These are phyloP conservation scores for Marisa cornuarietis DNA, from an alignment of 1,140 invertebrate genomes.

Conservation along the genomic window DNA sequence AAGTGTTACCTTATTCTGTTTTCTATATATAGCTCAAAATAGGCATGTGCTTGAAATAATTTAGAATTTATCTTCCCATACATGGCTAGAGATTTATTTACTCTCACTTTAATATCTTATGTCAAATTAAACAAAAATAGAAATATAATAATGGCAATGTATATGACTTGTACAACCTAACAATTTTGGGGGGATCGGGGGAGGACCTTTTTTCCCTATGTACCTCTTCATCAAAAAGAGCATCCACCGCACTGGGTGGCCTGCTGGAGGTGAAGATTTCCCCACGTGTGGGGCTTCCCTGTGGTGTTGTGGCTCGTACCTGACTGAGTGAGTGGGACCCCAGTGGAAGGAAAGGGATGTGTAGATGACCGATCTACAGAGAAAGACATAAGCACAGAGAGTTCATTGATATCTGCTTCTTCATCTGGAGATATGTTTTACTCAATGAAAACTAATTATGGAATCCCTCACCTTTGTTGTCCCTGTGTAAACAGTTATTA, in stretches of 20 bases:
- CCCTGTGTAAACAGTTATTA: slow-evolving; percentile 87
- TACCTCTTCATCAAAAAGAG: slow-evolving; percentile 73
- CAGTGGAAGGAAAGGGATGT: slow-evolving; percentile 79
- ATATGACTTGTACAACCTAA: slow-evolving; percentile 4
- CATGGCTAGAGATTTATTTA: too few relatives aligned
- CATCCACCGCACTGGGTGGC: slow-evolving; percentile 70
- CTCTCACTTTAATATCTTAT: too few relatives aligned
- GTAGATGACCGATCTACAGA: slow-evolving; percentile 80
- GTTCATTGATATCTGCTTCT: too few relatives aligned
- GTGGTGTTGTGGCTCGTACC: slow-evolving; percentile 69
- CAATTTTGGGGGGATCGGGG: background rate
- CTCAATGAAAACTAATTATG: too few relatives aligned
- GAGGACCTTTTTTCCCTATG: background rate
- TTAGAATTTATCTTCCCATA: too few relatives aligned
- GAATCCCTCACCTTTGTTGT: slow-evolving; percentile 63
- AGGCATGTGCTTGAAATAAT: too few relatives aligned
- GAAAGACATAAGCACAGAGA: background rate
- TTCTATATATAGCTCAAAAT: too few relatives aligned
- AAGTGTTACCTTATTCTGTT: too few relatives aligned
- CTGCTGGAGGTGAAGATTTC: slow-evolving; percentile 72
- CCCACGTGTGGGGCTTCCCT: slow-evolving; percentile 70
- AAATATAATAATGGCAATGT: background rate
- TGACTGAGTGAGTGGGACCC: slow-evolving; percentile 64
- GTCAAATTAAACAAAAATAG: background rate
- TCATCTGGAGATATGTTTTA: too few relatives aligned